Percentiles rank a stretch among this genome's conserved stretches.
phyloP scores from a whole-genome alignment of 2,888 invertebrate species.

The Ophioninae sp. region DNA sequence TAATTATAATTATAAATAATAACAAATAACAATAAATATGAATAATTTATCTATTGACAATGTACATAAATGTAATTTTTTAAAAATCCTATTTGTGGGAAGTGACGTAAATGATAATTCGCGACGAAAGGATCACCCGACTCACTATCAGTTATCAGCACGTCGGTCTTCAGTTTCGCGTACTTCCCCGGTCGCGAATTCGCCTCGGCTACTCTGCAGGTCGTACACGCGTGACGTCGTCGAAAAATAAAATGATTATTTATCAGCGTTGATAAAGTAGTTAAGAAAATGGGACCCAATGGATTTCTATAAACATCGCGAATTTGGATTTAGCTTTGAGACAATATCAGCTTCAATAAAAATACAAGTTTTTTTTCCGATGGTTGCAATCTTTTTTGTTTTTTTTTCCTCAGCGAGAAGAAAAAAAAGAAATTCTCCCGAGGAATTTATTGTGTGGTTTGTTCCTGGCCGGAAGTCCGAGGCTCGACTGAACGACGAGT shows the following conservation, averaged over 20 bases:
- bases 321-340: too few relatives aligned
- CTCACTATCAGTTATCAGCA: constrained; percentile 67
- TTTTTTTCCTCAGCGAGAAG: too few relatives aligned
- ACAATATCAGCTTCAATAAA: too few relatives aligned
- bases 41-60: too few relatives aligned
- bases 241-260: background rate
- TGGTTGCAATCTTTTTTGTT: too few relatives aligned
- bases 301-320: too few relatives aligned
- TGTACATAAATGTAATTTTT: too few relatives aligned
- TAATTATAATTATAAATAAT: too few relatives aligned
- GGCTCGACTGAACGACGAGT: background rate
- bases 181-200: constrained; percentile 61
- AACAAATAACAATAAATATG: too few relatives aligned
- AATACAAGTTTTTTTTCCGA: too few relatives aligned
- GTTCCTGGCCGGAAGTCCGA: background rate
- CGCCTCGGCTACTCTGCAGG: constrained; percentile 65
- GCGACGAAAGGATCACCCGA: constrained; percentile 4
- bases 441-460: background rate
- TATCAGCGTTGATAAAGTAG: background rate
- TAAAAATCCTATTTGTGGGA: background rate
- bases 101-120: background rate
- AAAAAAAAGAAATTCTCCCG: background rate
- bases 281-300: background rate
- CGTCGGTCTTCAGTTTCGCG: constrained; percentile 62
- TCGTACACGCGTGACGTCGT: constrained; percentile 10